A percentile compares a stretch with the other conserved stretches of the same genome.
Evolutionary conservation across 1,140 invertebrate genomes (phyloP).

Genomic region (Lamellibrachia luymesi): DNA sequence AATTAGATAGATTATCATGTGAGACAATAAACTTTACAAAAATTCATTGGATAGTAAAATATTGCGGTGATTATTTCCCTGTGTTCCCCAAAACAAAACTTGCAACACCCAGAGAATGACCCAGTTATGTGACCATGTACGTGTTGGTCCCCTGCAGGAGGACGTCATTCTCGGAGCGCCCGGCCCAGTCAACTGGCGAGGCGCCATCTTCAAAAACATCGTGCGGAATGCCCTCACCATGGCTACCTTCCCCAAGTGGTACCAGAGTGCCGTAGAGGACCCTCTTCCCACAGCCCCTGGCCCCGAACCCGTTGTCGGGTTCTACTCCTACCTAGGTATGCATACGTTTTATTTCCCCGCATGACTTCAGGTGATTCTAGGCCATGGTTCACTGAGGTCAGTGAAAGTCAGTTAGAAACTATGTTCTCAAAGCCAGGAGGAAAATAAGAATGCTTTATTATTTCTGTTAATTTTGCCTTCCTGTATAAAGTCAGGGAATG

Average conservation of each 20-base stretch:
- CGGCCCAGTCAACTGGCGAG: slow-evolving; percentile 83
- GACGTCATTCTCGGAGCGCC: slow-evolving; percentile 81
- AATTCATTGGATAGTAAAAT: too few species aligned
- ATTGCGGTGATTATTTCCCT: too few species aligned
- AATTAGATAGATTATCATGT: too few species aligned
- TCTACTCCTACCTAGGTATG: slow-evolving; percentile 84
- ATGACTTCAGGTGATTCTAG: not conserved
- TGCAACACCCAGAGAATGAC: too few species aligned
- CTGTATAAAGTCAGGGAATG: not conserved
- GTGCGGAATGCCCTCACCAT: slow-evolving; percentile 66
- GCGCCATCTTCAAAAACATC: slow-evolving; percentile 78
- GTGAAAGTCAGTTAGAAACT: not conserved
- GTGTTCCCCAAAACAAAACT: too few species aligned
- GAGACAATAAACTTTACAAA: too few species aligned
- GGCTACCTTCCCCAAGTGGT: slow-evolving; percentile 73
- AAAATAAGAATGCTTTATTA: not conserved
- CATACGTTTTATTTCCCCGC: not conserved
- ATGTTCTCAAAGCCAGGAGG: not conserved
- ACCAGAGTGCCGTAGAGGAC: slow-evolving; percentile 51
- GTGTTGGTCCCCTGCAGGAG: slow-evolving; percentile 63
- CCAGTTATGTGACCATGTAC: not conserved
- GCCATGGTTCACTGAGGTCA: not conserved
- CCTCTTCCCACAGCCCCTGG: not conserved
- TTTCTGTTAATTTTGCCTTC: not conserved
- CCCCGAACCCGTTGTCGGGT: slow-evolving; percentile 10